These are phyloP conservation scores for Threskiornis aethiopicus DNA, from an alignment of 2,797 vertebrate species.

Conservation along the genomic window DNA sequence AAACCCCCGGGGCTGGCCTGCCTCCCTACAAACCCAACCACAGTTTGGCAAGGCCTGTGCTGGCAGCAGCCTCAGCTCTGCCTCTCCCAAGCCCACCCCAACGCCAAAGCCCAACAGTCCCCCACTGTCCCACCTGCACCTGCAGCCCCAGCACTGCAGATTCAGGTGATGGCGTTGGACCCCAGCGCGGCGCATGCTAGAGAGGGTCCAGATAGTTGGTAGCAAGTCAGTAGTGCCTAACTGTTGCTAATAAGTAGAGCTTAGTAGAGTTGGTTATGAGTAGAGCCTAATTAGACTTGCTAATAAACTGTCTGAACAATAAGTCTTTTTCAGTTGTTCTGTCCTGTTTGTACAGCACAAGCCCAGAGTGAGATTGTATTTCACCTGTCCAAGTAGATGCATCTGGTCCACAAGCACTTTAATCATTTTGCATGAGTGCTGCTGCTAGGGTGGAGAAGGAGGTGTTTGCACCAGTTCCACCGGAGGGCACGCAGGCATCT, in stretches of 20 bases:
- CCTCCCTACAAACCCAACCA: neutral
- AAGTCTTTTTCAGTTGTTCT: neutral
- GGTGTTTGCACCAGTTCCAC: neutral
- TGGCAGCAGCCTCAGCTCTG: neutral
- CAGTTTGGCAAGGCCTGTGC: neutral
- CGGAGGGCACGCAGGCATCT: fast-evolving
- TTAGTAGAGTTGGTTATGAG: neutral
- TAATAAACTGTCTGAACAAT: neutral
- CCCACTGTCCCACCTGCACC: too few species aligned
- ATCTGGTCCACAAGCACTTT: neutral
- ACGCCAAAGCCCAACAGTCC: neutral
- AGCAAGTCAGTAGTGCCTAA: neutral
- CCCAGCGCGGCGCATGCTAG: neutral
- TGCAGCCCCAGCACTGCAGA: neutral
- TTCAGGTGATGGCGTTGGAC: neutral
- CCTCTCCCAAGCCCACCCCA: neutral
- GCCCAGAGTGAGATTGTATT: neutral
- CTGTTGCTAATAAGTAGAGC: neutral
- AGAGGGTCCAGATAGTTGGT: neutral
- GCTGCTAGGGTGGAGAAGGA: neutral
- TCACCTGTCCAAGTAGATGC: neutral
- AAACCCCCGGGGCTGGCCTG: neutral
- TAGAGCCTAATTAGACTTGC: neutral
- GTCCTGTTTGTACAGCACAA: neutral
- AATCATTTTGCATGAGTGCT: fast-evolving